Percentiles rank a stretch among this genome's conserved stretches.
These are phyloP conservation scores for Drosophila sucinea DNA, from an alignment of 1,140 invertebrate species.

Conservation along the genomic window DNA sequence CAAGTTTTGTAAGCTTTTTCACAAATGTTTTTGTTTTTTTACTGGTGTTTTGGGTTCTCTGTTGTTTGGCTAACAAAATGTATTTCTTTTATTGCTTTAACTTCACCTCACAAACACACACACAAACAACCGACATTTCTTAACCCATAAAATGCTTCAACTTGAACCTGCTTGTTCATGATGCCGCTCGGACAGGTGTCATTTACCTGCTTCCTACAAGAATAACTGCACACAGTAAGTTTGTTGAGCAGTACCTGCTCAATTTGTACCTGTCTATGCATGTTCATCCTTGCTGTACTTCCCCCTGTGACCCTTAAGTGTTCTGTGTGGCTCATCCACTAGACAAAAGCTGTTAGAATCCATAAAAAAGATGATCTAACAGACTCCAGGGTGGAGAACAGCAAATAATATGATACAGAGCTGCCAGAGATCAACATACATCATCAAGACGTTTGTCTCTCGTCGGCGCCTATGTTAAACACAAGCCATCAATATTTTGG, in stretches of 20 bases:
- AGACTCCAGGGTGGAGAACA: constrained; percentile 71
- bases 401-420: constrained; percentile 27
- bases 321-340: constrained; percentile 57
- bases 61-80: constrained; percentile 65
- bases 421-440: neutral
- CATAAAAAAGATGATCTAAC: constrained; percentile 24
- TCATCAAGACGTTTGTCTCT: neutral
- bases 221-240: constrained; percentile 89
- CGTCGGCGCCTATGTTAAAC: constrained; percentile 15
- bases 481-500: constrained; percentile 26
- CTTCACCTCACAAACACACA: constrained; percentile 53
- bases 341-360: constrained; percentile 69
- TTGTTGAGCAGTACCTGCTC: constrained; percentile 43
- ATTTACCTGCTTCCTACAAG: constrained; percentile 86
- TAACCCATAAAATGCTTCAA: constrained; percentile 31
- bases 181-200: constrained; percentile 83
- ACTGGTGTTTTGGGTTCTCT: constrained; percentile 52
- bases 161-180: constrained; percentile 73
- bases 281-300: constrained; percentile 27
- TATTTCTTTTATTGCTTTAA: constrained; percentile 70
- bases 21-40: neutral
- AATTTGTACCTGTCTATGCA: constrained; percentile 13
- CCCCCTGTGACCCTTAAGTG: constrained; percentile 36
- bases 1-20: constrained; percentile 40
- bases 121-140: constrained; percentile 32